Evolutionary conservation across 2,797 vertebrate genomes (phyloP).

Genomic region (Zenarchopterus dispar): DNA sequence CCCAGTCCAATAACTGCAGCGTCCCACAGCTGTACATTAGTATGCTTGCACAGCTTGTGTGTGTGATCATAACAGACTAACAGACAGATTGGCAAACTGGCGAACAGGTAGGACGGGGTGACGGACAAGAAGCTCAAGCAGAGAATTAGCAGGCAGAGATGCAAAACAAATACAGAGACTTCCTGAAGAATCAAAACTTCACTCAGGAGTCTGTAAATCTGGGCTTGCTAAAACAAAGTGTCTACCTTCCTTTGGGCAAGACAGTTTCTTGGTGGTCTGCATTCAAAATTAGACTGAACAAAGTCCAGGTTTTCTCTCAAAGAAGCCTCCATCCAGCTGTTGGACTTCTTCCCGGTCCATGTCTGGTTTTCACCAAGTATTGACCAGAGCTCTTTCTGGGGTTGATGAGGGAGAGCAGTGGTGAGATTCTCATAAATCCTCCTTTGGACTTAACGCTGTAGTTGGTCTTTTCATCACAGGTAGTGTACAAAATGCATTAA

Average conservation of each 20-base stretch:
- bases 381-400: background rate
- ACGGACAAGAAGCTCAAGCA: conserved; percentile 15
- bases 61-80: conserved; percentile 38
- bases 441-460: background rate
- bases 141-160: conserved; percentile 13
- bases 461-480: background rate
- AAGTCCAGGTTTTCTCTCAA: too few species aligned
- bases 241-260: too few species aligned
- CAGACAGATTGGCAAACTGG: conserved; percentile 29
- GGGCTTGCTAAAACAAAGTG: too few species aligned
- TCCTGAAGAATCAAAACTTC: background rate
- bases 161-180: conserved; percentile 19
- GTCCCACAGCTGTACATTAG: conserved; percentile 13
- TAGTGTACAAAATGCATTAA: background rate
- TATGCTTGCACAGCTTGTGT: conserved; percentile 50
- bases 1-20: conserved; percentile 30
- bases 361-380: background rate
- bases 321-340: too few species aligned
- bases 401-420: background rate
- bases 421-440: background rate
- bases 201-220: conserved; percentile 11
- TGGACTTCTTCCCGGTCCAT: background rate
- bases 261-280: too few species aligned
- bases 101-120: conserved; percentile 27
- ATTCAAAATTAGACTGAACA: too few species aligned